A percentile compares a stretch with the other conserved stretches of the same genome.
phyloP scores from a whole-genome alignment of 2,888 invertebrate species.

The Creontiades dilutus region DNA sequence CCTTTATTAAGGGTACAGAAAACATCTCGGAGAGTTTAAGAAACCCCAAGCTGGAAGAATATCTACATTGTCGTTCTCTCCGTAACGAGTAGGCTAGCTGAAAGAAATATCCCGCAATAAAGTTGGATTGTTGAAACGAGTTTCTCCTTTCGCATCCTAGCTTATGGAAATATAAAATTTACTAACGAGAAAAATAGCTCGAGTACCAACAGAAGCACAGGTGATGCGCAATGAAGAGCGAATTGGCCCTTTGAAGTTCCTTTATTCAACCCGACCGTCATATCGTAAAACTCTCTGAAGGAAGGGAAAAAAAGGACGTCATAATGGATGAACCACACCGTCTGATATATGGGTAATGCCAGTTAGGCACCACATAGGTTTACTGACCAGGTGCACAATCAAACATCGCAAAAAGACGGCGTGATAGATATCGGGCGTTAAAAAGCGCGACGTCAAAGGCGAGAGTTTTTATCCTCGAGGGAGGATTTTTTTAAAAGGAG shows the following conservation, averaged over 20 bases:
- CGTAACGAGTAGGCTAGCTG: conserved; percentile 4
- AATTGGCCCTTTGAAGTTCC: conserved; percentile 1
- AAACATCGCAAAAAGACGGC: conserved; percentile 28
- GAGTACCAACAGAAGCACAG: background rate
- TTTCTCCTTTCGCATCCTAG: background rate
- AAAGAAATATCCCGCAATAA: background rate
- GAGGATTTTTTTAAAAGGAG: conserved; percentile 35
- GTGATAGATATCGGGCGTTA: conserved; percentile 30
- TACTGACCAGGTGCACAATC: conserved; percentile 35
- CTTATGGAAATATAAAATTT: background rate
- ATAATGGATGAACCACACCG: conserved; percentile 32
- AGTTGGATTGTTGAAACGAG: background rate
- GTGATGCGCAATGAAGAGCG: conserved; percentile 27
- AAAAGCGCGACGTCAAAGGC: conserved; percentile 47
- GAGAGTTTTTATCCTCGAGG: background rate
- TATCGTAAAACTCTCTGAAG: conserved; percentile 12
- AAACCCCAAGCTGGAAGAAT: background rate
- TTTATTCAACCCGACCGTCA: conserved; percentile 1
- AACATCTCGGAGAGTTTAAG: no score
- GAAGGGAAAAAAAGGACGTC: background rate
- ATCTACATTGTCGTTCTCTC: background rate
- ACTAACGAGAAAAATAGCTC: background rate
- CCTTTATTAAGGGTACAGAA: no score
- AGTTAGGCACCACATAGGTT: conserved; percentile 24
- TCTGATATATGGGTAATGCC: conserved; percentile 11